Percentiles rank a stretch among this genome's conserved stretches.
Evolutionary conservation across 2,797 vertebrate genomes (phyloP).

Genomic region (Brotula barbata): DNA sequence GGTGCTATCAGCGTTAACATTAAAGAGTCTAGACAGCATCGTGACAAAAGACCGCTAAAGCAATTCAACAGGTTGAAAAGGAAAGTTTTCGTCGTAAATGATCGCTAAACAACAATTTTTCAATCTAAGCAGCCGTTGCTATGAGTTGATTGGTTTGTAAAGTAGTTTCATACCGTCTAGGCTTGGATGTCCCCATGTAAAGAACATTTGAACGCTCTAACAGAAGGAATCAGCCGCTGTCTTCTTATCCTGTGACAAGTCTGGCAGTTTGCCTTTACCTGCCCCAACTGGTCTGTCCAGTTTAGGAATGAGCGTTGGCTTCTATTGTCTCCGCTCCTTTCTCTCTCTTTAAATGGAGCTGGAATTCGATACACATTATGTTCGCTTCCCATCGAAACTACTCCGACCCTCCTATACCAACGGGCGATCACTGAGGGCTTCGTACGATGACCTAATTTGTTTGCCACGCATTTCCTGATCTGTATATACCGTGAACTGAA

Average conservation of each 20-base stretch:
- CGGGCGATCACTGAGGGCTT: constrained; percentile 45
- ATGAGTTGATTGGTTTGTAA: constrained; percentile 22
- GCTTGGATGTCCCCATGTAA: constrained; percentile 34
- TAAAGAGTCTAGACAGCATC: constrained; percentile 4
- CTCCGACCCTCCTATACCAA: constrained; percentile 54
- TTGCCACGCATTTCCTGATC: constrained; percentile 49
- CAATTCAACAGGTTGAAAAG: constrained; percentile 54
- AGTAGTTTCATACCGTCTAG: constrained; percentile 51
- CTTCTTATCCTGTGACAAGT: constrained; percentile 82
- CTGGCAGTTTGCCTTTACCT: constrained; percentile 88
- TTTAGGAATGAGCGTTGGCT: constrained; percentile 91
- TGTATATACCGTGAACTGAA: constrained; percentile 30
- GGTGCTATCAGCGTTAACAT: background rate
- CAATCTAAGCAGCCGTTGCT: background rate
- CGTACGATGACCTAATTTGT: constrained; percentile 52
- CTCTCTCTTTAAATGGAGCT: constrained; percentile 81
- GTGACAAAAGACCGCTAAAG: constrained; percentile 14
- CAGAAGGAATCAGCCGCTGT: constrained; percentile 63
- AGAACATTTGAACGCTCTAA: constrained; percentile 47
- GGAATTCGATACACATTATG: constrained; percentile 84
- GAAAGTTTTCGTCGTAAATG: constrained; percentile 37
- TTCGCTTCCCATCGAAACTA: constrained; percentile 77
- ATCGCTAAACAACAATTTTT: constrained; percentile 1
- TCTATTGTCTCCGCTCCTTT: constrained; percentile 84
- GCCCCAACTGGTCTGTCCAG: constrained; percentile 96